phyloP scores from a whole-genome alignment of 30 jellyfish, hydroid and myxozoan genomes.

The Hydra vulgaris region DNA sequence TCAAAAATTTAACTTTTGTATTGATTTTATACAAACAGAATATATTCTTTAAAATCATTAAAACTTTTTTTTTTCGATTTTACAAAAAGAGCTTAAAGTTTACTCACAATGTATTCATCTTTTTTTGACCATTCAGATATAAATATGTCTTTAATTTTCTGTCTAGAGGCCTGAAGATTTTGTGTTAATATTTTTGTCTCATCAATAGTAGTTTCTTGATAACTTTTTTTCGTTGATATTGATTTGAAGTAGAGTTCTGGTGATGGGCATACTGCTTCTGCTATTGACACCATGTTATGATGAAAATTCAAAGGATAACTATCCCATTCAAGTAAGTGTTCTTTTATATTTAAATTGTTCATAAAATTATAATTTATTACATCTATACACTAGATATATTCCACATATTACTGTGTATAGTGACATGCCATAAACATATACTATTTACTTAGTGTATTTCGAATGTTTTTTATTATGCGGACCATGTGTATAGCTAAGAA shows the following conservation, averaged over 20 bases:
- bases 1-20: too few relatives aligned
- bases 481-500: too few relatives aligned
- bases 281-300: not conserved
- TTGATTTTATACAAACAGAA: too few relatives aligned
- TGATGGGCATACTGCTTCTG: not conserved
- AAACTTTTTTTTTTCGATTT: too few relatives aligned
- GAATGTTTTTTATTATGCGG: too few relatives aligned
- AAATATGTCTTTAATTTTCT: slow-evolving; percentile 14
- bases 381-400: too few relatives aligned
- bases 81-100: slow-evolving; percentile 3
- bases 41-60: too few relatives aligned
- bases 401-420: too few relatives aligned
- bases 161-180: not conserved
- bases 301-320: not conserved
- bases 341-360: not conserved
- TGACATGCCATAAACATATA: too few relatives aligned
- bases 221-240: not conserved
- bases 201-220: not conserved
- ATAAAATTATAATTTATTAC: too few relatives aligned
- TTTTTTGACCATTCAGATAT: slow-evolving; percentile 36
- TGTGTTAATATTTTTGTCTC: not conserved
- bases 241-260: not conserved
- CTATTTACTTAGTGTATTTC: too few relatives aligned
- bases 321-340: not conserved
- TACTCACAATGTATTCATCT: slow-evolving; percentile 59